Evolutionary conservation across 2,797 vertebrate genomes (phyloP).

Genomic region (Danio albolineatus): DNA sequence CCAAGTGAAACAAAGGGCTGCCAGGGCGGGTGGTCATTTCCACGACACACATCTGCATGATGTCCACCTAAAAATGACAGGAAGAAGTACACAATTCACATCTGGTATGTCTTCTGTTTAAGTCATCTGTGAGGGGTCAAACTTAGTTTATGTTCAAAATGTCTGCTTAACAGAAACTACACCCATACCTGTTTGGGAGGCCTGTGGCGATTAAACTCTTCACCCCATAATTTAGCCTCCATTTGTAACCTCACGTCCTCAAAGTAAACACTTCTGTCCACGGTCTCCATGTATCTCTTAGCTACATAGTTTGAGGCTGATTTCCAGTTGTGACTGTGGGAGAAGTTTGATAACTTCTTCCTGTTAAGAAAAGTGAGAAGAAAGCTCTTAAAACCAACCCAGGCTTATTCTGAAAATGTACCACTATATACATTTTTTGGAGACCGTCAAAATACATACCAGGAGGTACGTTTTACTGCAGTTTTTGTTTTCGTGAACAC

Average conservation of each 20-base stretch:
- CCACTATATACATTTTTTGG: no score
- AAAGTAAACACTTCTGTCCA: conserved; percentile 91
- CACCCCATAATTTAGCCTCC: conserved; percentile 98
- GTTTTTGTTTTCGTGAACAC: no score
- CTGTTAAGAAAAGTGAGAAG: conserved; percentile 68
- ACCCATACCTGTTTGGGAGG: conserved; percentile 93
- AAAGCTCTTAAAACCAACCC: not conserved
- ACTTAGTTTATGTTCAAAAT: not conserved
- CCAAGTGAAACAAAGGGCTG: conserved; percentile 92
- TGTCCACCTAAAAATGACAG: conserved; percentile 87
- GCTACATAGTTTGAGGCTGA: conserved; percentile 94
- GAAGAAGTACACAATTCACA: not conserved
- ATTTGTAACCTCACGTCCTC: conserved; percentile 96
- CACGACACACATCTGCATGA: conserved; percentile 94
- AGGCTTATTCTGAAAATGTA: no score
- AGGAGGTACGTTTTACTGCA: no score
- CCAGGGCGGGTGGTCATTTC: conserved; percentile 88
- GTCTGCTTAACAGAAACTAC: not conserved
- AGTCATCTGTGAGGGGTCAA: not conserved
- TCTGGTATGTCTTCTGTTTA: not conserved
- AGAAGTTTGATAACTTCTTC: conserved; percentile 97
- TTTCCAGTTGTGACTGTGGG: conserved; percentile 95
- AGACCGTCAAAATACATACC: no score
- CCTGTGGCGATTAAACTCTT: conserved; percentile 94
- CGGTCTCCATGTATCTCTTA: conserved; percentile 90